Conservation (phyloP, 2,888 invertebrate genomes). For the Vanessa cardui region DNA sequence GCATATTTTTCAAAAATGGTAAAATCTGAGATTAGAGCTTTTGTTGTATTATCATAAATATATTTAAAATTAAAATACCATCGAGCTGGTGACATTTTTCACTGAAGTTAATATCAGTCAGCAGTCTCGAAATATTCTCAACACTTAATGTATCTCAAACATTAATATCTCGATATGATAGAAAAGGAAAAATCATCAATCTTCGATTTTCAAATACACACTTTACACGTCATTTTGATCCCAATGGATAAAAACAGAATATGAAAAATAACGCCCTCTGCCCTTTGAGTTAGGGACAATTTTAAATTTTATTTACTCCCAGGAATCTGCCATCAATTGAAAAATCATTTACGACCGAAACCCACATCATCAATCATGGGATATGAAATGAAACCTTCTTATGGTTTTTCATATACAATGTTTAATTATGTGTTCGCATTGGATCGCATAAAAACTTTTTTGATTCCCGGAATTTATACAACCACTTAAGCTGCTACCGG, state of each 20-base stretch:
- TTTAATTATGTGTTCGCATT: background rate
- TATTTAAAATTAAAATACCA: no score
- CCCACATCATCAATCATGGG: constrained; percentile 74
- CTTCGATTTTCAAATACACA: constrained; percentile 10
- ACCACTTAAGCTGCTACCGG: no score
- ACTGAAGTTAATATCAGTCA: no score
- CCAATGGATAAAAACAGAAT: constrained; percentile 55
- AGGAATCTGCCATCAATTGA: constrained; percentile 69
- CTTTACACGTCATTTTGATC: constrained; percentile 16
- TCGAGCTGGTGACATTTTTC: no score
- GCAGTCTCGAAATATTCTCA: no score
- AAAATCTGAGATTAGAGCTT: no score
- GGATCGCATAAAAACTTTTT: no score
- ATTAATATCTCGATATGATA: no score
- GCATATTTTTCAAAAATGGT: no score
- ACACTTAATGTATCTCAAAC: no score
- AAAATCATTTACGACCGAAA: constrained; percentile 66
- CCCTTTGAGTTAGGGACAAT: constrained; percentile 61
- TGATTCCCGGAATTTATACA: no score
- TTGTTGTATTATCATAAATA: no score
- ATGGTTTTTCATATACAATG: background rate
- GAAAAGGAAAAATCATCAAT: constrained; percentile 4
- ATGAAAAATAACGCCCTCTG: constrained; percentile 40
- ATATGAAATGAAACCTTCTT: constrained; percentile 44
- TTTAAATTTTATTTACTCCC: constrained; percentile 60